Evolutionary conservation across 53 echinoderm and acorn worm genomes (phyloP), one percentile per base, ranked within the genome.

Genomic region (Echinometra lucunter): DNA sequence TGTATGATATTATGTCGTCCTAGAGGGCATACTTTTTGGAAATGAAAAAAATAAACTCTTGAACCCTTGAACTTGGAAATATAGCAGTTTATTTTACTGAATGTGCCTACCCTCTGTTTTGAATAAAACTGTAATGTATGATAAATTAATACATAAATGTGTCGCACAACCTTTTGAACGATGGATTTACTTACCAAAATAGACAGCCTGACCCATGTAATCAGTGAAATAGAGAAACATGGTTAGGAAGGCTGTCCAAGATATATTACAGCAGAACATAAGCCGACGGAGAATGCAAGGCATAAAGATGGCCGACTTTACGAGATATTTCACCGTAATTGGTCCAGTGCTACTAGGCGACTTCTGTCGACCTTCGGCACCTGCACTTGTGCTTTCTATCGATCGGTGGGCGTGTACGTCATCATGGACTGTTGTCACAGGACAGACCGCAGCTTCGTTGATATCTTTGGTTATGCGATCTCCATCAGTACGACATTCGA

Each of bases 191-290:
- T 91, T 91, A 97, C 97, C 97, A 44, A 94, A 89, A 94, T 95
- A 97, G 0, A 97, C 95, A 44, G 94, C 95, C 72, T 95, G 92
- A 23, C 91, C 97, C 91, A 97, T 91, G 37, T 96, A 96, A 32
- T 96, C 97, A 11, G 96, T 97, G 91, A 94, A 97, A 93, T 93
- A 97, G 12, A 97, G 81, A 49, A 97, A 75, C 66, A 96, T 83
- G 37, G 94, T 91, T 11, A 97, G 91, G 42, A 96, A 55, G 1
- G 95, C 97, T 1, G 88, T 58, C 95, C 95, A 96, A 44, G 96
- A 92, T 3, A 97, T 66, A 63, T 89, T 92, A 57, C 93, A 92
- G 32, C 75, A 95, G 38, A 97, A 57, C 58, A 95, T 93, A 0
- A 97, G 88, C 89, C 93, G 89, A 13, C 94, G 88, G 18, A 97